Evolutionary conservation across 2,888 invertebrate species (phyloP), one percentile per base, ranked within the genome.

Genomic region (Luperina nickerlii): DNA sequence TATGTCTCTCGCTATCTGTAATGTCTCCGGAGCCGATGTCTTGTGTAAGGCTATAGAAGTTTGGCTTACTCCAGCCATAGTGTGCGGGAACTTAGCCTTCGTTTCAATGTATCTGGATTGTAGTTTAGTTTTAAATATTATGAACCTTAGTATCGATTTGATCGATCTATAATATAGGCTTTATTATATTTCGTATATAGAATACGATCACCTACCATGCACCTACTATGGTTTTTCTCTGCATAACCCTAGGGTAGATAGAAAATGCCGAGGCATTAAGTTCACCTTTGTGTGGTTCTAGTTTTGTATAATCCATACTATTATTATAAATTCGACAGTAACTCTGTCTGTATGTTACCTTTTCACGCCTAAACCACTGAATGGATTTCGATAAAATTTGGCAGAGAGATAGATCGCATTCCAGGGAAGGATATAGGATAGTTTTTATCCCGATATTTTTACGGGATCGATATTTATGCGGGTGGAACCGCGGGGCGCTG

Each of bases 31-130:
- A 54, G 38, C 27, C n/a, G 54, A 71, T 20, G 42, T 54, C 15
- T 71, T 67, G 70, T 71, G 62, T 71, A 48, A 13, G 27, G n/a
- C 24, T 84, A 62, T 84, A 45, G 54, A 84, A 79, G 70, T 81
- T 71, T 67, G 62, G 60, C 20, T 45, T 45, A 54, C 70, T 81
- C 18, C 2, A 11, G 45, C 27, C 8, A 62, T 13, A 60, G n/a
- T 66, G 15, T 51, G 32, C 2, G 4, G 69, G 7, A 83, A 54
- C 24, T 45, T 38, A 60, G 60, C 11, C 15, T 51, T 69, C 7
- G 1, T 65, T 51, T 27, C 2, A n/a, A 60, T 69, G 5, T 45
- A 62, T 60, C 9, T 68, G 3, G 24, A 68, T 77, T 63, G 8
- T 27, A 54, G 38, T 45, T 38, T 27, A 54, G 27, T 45, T 38